These are phyloP conservation scores for Rhinolophus sinicus DNA, from an alignment of 2,113 vertebrate genomes.

Conservation along the genomic window DNA sequence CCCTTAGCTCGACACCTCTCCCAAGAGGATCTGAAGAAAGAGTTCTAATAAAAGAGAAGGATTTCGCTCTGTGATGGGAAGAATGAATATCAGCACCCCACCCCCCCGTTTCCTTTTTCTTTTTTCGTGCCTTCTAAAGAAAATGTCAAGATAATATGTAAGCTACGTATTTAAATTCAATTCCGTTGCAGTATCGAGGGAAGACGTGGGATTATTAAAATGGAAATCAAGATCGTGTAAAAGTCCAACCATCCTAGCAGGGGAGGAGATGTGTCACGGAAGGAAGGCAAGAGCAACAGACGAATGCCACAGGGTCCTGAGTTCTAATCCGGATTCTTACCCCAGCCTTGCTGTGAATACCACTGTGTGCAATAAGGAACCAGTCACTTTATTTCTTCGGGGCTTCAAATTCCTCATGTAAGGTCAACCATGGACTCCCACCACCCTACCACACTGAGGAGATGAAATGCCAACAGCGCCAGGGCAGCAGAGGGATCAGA, in stretches of 20 bases:
- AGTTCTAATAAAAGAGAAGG: background rate
- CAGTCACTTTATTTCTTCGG: background rate
- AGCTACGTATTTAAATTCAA: conserved; percentile 73
- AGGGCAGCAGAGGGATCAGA: background rate
- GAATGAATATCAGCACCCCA: conserved; percentile 57
- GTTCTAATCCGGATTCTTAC: conserved; percentile 61
- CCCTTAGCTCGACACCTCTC: background rate
- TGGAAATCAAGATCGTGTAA: conserved; percentile 76
- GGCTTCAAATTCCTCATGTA: background rate
- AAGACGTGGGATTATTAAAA: conserved; percentile 76
- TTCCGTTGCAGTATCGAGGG: conserved; percentile 67
- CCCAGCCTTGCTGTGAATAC: background rate
- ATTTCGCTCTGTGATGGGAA: conserved; percentile 63
- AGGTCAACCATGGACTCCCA: conserved; percentile 1
- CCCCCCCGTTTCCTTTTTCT: background rate
- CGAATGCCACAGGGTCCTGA: conserved; percentile 3
- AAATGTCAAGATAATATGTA: conserved; percentile 80
- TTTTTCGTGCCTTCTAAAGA: conserved; percentile 67
- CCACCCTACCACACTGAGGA: background rate
- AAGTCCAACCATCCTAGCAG: conserved; percentile 71
- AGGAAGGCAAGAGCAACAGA: conserved; percentile 40
- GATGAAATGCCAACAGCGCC: background rate
- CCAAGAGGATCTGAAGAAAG: conserved; percentile 61
- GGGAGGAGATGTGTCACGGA: conserved; percentile 53
- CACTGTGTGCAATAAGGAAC: background rate